A percentile compares a stretch with the other conserved stretches of the same genome.
Conservation (phyloP, 1,140 invertebrate species). For the Drosophila neocordata region DNA sequence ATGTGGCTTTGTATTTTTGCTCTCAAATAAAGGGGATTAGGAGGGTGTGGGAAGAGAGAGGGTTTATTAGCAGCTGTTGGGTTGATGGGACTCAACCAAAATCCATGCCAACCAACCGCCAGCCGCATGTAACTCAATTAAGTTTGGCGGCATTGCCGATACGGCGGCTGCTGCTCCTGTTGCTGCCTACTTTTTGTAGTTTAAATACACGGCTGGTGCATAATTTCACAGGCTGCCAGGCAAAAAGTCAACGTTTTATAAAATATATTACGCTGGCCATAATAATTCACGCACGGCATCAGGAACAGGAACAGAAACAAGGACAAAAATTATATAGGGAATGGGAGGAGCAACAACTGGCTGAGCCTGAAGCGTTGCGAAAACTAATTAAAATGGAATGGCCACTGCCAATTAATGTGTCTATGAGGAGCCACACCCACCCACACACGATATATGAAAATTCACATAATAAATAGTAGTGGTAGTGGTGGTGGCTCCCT, state of each 20-base stretch:
- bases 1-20: slow-evolving; percentile 4
- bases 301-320: slow-evolving; percentile 14
- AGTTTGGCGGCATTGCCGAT: slow-evolving; percentile 58
- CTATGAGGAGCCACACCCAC: slow-evolving; percentile 48
- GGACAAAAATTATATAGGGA: neutral
- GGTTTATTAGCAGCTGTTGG: slow-evolving; percentile 5
- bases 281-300: slow-evolving; percentile 67
- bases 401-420: slow-evolving; percentile 75
- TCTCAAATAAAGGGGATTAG: neutral
- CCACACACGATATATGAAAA: slow-evolving; percentile 43
- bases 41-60: neutral
- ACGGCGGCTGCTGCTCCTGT: neutral
- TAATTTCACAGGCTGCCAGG: slow-evolving; percentile 50
- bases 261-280: slow-evolving; percentile 66
- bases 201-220: slow-evolving; percentile 54
- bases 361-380: slow-evolving; percentile 71
- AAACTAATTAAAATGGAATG: slow-evolving; percentile 79
- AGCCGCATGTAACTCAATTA: slow-evolving; percentile 73
- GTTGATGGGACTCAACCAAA: slow-evolving; percentile 17
- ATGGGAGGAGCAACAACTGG: slow-evolving; percentile 32
- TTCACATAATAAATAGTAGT: slow-evolving; percentile 65
- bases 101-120: slow-evolving; percentile 21
- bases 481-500: too few species aligned
- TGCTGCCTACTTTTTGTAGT: slow-evolving; percentile 32
- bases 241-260: slow-evolving; percentile 55